These are phyloP conservation scores for Coremacera marginata DNA, from an alignment of 2,888 invertebrate genomes.

Conservation along the genomic window DNA sequence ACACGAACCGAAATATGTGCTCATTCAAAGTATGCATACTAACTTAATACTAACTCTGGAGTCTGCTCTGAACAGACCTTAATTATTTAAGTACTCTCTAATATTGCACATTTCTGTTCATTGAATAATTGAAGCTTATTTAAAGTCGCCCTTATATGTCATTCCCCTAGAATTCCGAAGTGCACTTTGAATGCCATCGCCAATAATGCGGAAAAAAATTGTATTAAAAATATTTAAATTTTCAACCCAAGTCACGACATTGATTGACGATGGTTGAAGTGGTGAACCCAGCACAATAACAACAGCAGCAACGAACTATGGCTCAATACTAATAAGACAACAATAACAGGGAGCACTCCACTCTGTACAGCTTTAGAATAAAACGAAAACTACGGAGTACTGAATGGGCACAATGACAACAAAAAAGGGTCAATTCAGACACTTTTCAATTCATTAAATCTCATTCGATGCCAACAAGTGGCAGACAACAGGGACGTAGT, in stretches of 20 bases:
- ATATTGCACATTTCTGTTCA: no score
- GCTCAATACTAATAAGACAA: background rate
- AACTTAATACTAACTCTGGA: no score
- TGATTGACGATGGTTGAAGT: slow-evolving; percentile 3
- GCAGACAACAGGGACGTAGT: background rate
- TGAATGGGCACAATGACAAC: background rate
- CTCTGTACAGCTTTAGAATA: background rate
- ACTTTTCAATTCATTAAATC: background rate
- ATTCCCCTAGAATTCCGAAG: no score
- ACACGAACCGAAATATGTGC: no score
- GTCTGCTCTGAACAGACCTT: no score
- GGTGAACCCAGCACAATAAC: background rate
- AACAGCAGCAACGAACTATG: background rate
- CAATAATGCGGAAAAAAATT: no score
- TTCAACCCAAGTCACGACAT: background rate
- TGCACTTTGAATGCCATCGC: no score
- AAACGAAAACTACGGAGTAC: no score
- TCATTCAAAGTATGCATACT: no score
- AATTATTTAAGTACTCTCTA: no score
- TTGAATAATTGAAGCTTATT: no score
- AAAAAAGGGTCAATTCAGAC: slow-evolving; percentile 16
- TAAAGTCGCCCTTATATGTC: no score
- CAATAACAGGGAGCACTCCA: slow-evolving; percentile 8
- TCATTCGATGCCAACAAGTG: background rate
- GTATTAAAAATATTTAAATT: background rate